Conservation (phyloP, 2,888 invertebrate species). For the Nipponacmea schrenckii region DNA sequence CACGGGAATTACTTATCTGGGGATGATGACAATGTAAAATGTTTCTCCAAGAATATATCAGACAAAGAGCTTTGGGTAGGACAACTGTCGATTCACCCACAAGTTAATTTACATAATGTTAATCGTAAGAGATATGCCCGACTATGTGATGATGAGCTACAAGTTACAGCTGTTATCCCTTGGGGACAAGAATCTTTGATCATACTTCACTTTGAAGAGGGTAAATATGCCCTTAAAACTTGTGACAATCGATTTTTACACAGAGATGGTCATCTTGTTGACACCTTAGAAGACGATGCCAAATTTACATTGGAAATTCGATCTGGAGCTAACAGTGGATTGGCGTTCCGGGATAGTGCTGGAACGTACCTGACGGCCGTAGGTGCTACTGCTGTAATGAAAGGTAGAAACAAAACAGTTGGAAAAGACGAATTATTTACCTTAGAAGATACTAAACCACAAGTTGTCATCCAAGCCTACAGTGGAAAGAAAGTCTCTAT, state of each 20-base stretch:
- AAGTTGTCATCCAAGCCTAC: conserved; percentile 91
- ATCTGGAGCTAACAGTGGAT: conserved; percentile 75
- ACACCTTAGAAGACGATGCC: conserved; percentile 73
- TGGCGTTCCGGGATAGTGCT: conserved; percentile 82
- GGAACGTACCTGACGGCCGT: conserved; percentile 94
- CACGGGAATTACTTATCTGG: conserved; percentile 93
- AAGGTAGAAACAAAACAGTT: conserved; percentile 90
- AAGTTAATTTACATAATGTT: conserved; percentile 91
- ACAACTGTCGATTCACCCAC: conserved; percentile 93
- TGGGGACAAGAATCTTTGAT: conserved; percentile 98
- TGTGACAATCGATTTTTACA: conserved; percentile 85
- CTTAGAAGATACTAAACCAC: conserved; percentile 94
- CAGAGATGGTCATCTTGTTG: conserved; percentile 68
- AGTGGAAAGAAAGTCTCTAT: conserved; percentile 97
- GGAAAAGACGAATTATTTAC: conserved; percentile 96
- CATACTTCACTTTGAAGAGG: conserved; percentile 88
- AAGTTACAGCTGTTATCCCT: conserved; percentile 93
- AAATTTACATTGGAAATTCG: conserved; percentile 95
- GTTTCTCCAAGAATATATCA: conserved; percentile 83
- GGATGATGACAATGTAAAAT: conserved; percentile 88
- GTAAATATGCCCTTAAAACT: conserved; percentile 94
- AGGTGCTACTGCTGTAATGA: conserved; percentile 94
- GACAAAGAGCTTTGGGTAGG: conserved; percentile 92
- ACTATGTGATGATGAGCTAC: conserved; percentile 74
- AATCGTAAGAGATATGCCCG: conserved; percentile 94